A percentile compares a stretch with the other conserved stretches of the same genome.
Conservation (phyloP, 2,797 vertebrate genomes). For the Pangasius mekongensis region DNA sequence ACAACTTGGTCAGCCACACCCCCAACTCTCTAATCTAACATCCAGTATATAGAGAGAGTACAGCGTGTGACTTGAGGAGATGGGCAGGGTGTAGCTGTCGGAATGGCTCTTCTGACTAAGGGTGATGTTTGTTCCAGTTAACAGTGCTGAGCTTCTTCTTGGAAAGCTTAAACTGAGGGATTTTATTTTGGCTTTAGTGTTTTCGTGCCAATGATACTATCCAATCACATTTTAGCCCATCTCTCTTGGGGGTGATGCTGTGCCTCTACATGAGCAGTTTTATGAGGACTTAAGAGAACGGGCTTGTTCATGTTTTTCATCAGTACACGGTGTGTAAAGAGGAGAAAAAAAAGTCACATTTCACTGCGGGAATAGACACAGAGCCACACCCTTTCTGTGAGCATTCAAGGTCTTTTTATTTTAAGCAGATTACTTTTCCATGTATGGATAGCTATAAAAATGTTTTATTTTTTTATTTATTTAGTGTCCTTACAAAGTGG, state of each 20-base stretch:
- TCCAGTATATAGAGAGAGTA: constrained; percentile 15
- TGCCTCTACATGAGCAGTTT: constrained; percentile 4
- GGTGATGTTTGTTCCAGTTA: background rate
- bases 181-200: constrained; percentile 29
- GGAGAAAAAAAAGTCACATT: background rate
- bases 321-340: background rate
- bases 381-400: background rate
- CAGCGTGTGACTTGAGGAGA: background rate
- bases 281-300: background rate
- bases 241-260: background rate
- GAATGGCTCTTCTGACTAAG: background rate
- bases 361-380: background rate
- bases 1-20: constrained; percentile 38
- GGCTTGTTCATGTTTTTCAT: background rate
- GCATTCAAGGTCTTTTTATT: constrained; percentile 26
- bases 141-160: constrained; percentile 5
- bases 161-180: constrained; percentile 44
- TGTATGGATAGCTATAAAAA: constrained; percentile 22
- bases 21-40: constrained; percentile 22
- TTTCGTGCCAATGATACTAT: background rate
- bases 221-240: background rate
- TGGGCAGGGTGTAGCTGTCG: background rate
- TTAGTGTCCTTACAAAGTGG: background rate
- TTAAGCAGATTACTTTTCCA: constrained; percentile 33
- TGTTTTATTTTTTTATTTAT: constrained; percentile 1